phyloP scores from a whole-genome alignment of 2,113 vertebrate species.

The Alces alces region DNA sequence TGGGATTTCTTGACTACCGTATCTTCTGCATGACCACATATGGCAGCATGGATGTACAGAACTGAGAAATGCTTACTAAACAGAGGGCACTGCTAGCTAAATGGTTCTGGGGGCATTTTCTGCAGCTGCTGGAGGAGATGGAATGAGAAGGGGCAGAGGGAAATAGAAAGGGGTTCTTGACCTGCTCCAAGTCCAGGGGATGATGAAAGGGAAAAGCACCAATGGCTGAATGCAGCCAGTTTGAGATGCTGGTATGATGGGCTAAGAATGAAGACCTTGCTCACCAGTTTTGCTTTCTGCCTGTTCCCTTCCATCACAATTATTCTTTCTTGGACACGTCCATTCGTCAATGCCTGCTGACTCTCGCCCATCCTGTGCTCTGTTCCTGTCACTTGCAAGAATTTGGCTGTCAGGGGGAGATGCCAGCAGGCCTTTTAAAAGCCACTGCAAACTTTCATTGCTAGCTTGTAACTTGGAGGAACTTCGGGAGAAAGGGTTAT shows the following conservation, averaged over 20 bases:
- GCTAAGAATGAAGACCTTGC: not conserved
- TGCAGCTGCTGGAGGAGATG: not conserved
- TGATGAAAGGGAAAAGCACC: not conserved
- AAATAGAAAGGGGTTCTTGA: not conserved
- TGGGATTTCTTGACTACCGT: not conserved
- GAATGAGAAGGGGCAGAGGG: not conserved
- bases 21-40: not conserved
- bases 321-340: not conserved
- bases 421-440: slow-evolving; percentile 58
- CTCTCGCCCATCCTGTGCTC: not conserved
- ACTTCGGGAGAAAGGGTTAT: slow-evolving; percentile 59
- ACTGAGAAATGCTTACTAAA: not conserved
- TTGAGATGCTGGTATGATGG: not conserved
- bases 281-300: not conserved
- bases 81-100: not conserved
- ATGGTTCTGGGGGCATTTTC: not conserved
- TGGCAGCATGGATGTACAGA: not conserved
- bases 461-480: slow-evolving; percentile 56
- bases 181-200: not conserved
- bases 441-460: slow-evolving; percentile 44
- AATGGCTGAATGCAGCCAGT: no score
- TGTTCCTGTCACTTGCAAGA: slow-evolving; percentile 42
- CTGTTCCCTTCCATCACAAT: not conserved
- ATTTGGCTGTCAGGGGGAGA: slow-evolving; percentile 28
- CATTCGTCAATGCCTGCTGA: not conserved